Evolutionary conservation across 2,888 invertebrate species (phyloP), one percentile per base, ranked within the genome.

Genomic region (Epistrophe eligans): DNA sequence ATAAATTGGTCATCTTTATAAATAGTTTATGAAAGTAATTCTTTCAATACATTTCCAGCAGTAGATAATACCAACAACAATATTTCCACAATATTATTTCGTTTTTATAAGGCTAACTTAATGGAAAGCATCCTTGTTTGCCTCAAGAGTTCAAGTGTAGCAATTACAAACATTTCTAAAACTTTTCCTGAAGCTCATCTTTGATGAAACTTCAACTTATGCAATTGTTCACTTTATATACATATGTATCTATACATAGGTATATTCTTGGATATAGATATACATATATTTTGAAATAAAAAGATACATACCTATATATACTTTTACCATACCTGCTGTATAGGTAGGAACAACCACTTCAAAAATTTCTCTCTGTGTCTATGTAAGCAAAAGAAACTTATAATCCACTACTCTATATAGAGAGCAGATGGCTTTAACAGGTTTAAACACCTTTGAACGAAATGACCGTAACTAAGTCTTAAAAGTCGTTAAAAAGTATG

Each of bases 401-500:
- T 73, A 73, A 79, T 79, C 73, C 35, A 73, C 48, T 72, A 38
- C 64, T 28, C n/a, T 6, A 11, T 6, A 11, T 2, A 58, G 35
- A 17, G 11, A 58, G 35, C 71, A 71, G 70, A 43, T 64, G 48
- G 64, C 45, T 55, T 76, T 55, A 66, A 32, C 48, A 67, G 66
- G 73, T 58, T 80, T 66, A 73, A 73, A 58, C 67, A 73, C 73
- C 79, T 73, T 73, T 58, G 55, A 35, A 66, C 64, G 72, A 50
- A 64, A 38, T 72, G 72, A 64, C 79, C 79, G 35, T 48, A 79
- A 64, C 72, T n/a, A 72, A 19, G 55, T 79, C 55, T 79, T 40
- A 60, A 52, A 40, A 77, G 62, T 71, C 43, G 43, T 19, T 10
- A 79, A 62, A 70, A 60, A 43, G 4, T 60, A 32, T 62, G 57